These are phyloP conservation scores for Cepaea nemoralis DNA, from an alignment of 1,140 invertebrate species.

Conservation along the genomic window DNA sequence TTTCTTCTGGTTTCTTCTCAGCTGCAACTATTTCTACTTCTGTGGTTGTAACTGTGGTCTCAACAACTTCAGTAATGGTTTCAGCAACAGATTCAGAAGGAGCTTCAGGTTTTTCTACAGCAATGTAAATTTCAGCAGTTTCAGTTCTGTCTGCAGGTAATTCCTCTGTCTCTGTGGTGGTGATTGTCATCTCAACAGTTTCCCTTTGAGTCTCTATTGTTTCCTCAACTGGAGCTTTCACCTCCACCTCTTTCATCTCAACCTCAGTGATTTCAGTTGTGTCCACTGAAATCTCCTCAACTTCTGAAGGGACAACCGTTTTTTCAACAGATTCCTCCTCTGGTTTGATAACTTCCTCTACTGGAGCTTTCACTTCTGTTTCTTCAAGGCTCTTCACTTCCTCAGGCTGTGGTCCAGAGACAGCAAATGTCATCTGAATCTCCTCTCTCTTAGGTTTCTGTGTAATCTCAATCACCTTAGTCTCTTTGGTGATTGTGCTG, in stretches of 20 bases:
- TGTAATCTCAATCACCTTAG: slow-evolving; percentile 33
- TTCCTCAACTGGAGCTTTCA: slow-evolving; percentile 49
- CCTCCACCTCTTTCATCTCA: slow-evolving; percentile 37
- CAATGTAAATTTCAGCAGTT: slow-evolving; percentile 24
- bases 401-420: slow-evolving; percentile 39
- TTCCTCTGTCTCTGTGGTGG: slow-evolving; percentile 32
- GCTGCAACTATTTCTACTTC: slow-evolving; percentile 42
- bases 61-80: slow-evolving; percentile 30
- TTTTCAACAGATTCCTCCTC: slow-evolving; percentile 36
- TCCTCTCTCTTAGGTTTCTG: slow-evolving; percentile 43
- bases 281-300: slow-evolving; percentile 38
- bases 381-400: slow-evolving; percentile 45
- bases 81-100: slow-evolving; percentile 35
- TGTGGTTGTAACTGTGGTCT: slow-evolving; percentile 27
- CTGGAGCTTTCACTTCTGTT: slow-evolving; percentile 45
- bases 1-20: slow-evolving; percentile 39
- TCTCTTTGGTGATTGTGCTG: slow-evolving; percentile 51
- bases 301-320: slow-evolving; percentile 33
- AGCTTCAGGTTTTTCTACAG: slow-evolving; percentile 37
- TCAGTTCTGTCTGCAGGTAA: slow-evolving; percentile 41
- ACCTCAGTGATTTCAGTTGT: slow-evolving; percentile 43
- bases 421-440: slow-evolving; percentile 43
- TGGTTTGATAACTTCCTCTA: slow-evolving; percentile 32
- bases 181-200: slow-evolving; percentile 34
- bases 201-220: slow-evolving; percentile 40